These are phyloP conservation scores for Labrus mixtus DNA, from an alignment of 2,113 vertebrate species.

Conservation along the genomic window DNA sequence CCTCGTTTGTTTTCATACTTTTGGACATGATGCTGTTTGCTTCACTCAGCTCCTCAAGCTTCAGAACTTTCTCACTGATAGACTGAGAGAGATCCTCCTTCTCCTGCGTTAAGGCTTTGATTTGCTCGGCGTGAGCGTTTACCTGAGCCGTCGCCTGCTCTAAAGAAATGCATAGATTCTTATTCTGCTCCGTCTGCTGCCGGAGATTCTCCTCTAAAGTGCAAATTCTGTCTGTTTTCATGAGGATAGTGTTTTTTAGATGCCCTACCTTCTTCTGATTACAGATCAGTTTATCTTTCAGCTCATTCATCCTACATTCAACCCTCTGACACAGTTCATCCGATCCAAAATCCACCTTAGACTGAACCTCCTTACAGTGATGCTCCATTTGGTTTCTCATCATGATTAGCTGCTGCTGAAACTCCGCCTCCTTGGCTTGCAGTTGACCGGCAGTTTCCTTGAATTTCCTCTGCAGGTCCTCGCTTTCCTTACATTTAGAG, in stretches of 20 bases:
- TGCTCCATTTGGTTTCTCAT: conserved; percentile 80
- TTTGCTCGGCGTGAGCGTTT: conserved; percentile 86
- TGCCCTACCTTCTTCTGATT: conserved; percentile 80
- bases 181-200: conserved; percentile 83
- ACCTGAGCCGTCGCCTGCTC: conserved; percentile 85
- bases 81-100: conserved; percentile 86
- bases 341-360: conserved; percentile 80
- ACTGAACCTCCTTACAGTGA: conserved; percentile 81
- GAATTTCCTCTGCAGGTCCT: conserved; percentile 83
- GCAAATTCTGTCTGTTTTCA: conserved; percentile 78
- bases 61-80: conserved; percentile 87
- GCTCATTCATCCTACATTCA: conserved; percentile 73
- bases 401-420: conserved; percentile 75
- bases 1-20: conserved; percentile 85
- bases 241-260: conserved; percentile 83
- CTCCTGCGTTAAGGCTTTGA: conserved; percentile 87
- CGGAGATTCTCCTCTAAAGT: conserved; percentile 87
- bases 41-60: conserved; percentile 87
- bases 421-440: conserved; percentile 81
- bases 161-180: conserved; percentile 82
- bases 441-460: conserved; percentile 80
- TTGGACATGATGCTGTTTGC: conserved; percentile 86
- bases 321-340: conserved; percentile 84
- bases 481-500: conserved; percentile 79
- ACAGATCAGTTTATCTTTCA: conserved; percentile 81